Conservation (phyloP, 2,113 vertebrate genomes). For the Lophura nycthemera region DNA sequence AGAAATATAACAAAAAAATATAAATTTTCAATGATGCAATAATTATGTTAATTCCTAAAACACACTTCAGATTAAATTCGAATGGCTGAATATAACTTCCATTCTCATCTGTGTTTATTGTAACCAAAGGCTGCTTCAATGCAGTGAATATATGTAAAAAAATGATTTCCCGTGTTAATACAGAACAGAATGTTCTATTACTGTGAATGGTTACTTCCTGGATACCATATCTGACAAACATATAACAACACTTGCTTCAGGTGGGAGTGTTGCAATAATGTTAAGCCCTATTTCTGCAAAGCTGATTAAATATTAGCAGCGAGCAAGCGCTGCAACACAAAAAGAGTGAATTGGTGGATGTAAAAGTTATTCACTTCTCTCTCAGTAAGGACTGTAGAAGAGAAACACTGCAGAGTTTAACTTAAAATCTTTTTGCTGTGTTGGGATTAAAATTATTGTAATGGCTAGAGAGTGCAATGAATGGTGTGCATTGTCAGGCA, state of each 20-base stretch:
- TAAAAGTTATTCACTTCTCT: background rate
- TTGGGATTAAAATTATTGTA: background rate
- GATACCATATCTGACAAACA: background rate
- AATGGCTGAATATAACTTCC: background rate
- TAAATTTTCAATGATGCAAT: background rate
- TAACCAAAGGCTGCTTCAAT: background rate
- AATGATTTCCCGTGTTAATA: background rate
- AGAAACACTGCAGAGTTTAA: background rate
- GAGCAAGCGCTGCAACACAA: background rate
- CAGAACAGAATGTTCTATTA: background rate
- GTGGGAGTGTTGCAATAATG: background rate
- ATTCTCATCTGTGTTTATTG: background rate
- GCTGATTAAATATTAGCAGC: conserved; percentile 42
- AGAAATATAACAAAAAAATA: background rate
- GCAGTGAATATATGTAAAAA: background rate
- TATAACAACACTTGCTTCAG: background rate
- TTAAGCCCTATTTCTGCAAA: background rate
- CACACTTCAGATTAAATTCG: background rate
- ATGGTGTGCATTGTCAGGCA: background rate
- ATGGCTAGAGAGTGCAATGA: background rate
- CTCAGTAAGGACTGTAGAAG: background rate
- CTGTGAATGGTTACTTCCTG: conserved; percentile 34
- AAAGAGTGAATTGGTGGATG: background rate
- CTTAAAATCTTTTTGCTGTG: background rate
- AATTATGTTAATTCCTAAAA: background rate